Conservation (phyloP, 2,113 vertebrate species). For the Nycticorax nycticorax region DNA sequence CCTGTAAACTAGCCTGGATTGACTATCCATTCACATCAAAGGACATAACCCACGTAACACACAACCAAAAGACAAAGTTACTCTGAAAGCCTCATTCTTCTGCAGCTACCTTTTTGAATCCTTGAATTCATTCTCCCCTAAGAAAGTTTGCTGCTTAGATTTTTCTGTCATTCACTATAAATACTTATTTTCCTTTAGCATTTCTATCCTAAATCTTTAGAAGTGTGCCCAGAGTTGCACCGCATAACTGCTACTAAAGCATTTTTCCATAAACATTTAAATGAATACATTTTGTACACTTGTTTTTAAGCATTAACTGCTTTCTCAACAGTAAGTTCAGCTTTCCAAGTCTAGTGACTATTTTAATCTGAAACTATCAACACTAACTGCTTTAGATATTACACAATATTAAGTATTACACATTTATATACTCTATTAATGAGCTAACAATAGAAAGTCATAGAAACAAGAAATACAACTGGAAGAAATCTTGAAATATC, state of each 20-base stretch:
- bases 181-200: background rate
- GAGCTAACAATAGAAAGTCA: background rate
- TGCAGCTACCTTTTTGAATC: background rate
- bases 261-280: background rate
- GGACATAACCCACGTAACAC: background rate
- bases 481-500: background rate
- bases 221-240: background rate
- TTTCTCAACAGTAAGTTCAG: background rate
- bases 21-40: background rate
- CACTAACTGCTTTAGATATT: background rate
- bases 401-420: background rate
- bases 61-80: background rate
- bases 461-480: background rate
- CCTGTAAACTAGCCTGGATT: background rate
- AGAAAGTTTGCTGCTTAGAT: background rate
- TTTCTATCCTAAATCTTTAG: background rate
- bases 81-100: background rate
- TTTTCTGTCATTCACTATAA: background rate
- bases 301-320: background rate
- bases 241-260: background rate
- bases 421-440: background rate
- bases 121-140: background rate
- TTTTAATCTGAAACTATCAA: background rate
- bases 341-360: background rate
- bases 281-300: background rate